phyloP scores from a whole-genome alignment of 2,113 vertebrate genomes.

The Muscicapa adusta region DNA sequence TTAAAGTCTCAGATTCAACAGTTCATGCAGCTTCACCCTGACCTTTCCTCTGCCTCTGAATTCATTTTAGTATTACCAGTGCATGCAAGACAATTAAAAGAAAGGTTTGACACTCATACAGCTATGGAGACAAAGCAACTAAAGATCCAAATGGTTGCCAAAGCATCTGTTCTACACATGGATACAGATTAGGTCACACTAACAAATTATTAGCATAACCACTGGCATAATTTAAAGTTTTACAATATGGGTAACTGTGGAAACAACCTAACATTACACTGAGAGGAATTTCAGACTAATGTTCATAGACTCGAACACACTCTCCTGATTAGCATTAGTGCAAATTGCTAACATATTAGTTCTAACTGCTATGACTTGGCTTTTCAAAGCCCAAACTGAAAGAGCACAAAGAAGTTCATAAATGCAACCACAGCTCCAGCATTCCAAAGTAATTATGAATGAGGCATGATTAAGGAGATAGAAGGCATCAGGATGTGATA shows the following conservation, averaged over 20 bases:
- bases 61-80: neutral
- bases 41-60: neutral
- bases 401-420: neutral
- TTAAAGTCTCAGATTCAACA: neutral
- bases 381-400: neutral
- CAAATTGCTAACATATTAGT: neutral
- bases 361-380: neutral
- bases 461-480: neutral
- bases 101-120: neutral
- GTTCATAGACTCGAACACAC: neutral
- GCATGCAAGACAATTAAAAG: neutral
- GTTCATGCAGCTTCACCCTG: neutral
- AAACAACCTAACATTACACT: neutral
- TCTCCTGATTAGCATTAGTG: neutral
- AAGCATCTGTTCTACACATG: neutral
- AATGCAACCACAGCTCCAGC: neutral
- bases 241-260: neutral
- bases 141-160: neutral
- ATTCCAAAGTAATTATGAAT: conserved; percentile 14
- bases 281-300: neutral
- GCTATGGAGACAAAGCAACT: neutral
- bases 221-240: neutral
- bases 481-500: neutral
- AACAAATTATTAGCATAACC: neutral
- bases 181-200: neutral